Evolutionary conservation across 1,140 invertebrate genomes (phyloP).

Genomic region (Neotoxoptera formosana): DNA sequence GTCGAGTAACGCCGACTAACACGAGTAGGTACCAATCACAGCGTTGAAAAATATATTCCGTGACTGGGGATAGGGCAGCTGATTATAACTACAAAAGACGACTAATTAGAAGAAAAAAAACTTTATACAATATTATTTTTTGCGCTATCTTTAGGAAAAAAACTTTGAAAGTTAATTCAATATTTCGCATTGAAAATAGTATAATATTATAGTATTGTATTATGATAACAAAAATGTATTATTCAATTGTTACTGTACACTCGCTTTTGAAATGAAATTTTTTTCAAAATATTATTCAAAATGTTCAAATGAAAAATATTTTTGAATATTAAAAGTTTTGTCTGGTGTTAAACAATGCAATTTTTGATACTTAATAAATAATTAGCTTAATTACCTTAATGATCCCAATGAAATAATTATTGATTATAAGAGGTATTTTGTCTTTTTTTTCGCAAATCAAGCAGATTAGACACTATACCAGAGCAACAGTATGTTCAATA

Average conservation of each 20-base stretch:
- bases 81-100: neutral
- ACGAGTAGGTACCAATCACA: neutral
- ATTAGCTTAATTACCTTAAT: too few species aligned
- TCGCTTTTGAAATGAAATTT: neutral
- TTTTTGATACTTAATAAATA: too few species aligned
- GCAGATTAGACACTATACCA: neutral
- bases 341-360: too few species aligned
- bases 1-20: neutral
- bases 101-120: neutral
- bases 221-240: neutral
- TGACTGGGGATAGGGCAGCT: neutral
- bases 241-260: neutral
- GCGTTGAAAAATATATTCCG: neutral
- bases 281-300: neutral
- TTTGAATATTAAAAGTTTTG: too few species aligned
- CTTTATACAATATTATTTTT: neutral
- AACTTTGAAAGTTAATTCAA: neutral
- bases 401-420: neutral
- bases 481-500: neutral
- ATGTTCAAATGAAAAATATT: neutral
- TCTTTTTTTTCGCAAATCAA: neutral
- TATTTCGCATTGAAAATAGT: neutral
- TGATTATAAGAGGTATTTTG: neutral
- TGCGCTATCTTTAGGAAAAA: neutral
- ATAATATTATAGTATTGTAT: neutral